phyloP scores from a whole-genome alignment of 2,888 invertebrate species.

The Sarcophaga subvicina region DNA sequence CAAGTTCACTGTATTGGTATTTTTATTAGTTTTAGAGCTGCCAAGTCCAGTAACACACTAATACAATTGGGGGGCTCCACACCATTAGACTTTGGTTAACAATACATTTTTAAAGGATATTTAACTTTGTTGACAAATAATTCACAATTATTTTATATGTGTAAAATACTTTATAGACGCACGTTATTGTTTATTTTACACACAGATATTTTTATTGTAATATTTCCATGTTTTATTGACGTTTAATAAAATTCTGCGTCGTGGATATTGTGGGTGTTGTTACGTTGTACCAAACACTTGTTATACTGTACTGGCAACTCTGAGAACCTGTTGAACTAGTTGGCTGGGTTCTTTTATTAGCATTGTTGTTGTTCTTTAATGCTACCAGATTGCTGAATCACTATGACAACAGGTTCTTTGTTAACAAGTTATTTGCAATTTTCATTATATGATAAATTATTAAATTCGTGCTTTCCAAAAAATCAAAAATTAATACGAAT shows the following conservation, averaged over 20 bases:
- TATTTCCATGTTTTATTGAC: constrained; percentile 15
- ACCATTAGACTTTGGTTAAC: not conserved
- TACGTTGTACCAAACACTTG: constrained; percentile 39
- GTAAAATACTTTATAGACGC: not conserved
- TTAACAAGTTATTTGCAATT: not conserved
- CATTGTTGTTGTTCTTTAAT: constrained; percentile 34
- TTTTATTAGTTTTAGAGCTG: constrained; percentile 62
- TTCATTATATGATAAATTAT: too few relatives aligned
- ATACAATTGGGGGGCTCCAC: constrained; percentile 3
- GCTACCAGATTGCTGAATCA: constrained; percentile 34
- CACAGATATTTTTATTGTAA: constrained; percentile 1
- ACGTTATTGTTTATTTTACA: not conserved
- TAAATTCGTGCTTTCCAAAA: too few relatives aligned
- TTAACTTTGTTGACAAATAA: not conserved
- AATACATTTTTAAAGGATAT: not conserved
- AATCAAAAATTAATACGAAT: too few relatives aligned
- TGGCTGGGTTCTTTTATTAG: constrained; percentile 55
- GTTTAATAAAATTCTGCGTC: constrained; percentile 18
- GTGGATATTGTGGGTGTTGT: constrained; percentile 57
- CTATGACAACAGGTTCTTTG: constrained; percentile 21
- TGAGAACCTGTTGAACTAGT: constrained; percentile 66
- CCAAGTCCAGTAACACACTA: constrained; percentile 33
- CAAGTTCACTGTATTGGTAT: constrained; percentile 66
- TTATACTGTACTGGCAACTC: constrained; percentile 49
- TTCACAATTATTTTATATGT: not conserved